Percentiles rank a stretch among this genome's conserved stretches.
Evolutionary conservation across 1,140 invertebrate species (phyloP).

Genomic region (Caenorhabditis remanei): DNA sequence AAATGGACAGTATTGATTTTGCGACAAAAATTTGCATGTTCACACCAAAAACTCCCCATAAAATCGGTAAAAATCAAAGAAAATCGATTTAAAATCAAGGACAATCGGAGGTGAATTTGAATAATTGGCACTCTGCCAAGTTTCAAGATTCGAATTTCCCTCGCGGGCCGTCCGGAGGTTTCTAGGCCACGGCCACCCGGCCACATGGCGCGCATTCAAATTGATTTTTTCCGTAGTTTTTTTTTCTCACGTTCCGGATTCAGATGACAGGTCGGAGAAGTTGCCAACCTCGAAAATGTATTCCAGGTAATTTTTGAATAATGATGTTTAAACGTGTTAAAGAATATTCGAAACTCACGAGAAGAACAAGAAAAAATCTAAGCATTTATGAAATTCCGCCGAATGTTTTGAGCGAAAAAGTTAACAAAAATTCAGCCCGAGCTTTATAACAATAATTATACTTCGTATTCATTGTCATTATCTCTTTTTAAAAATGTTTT

Average conservation of each 20-base stretch:
- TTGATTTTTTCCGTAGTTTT: not conserved
- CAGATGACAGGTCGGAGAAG: not conserved
- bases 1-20: not conserved
- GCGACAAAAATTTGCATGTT: not conserved
- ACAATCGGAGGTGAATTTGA: not conserved
- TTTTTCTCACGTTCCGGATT: not conserved
- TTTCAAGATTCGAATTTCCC: slow-evolving; percentile 35
- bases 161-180: not conserved
- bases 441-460: too few species aligned
- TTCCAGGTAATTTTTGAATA: not conserved
- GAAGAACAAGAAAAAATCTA: too few species aligned
- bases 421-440: too few species aligned
- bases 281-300: not conserved
- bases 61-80: not conserved
- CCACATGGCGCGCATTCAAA: not conserved
- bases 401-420: too few species aligned
- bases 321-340: not conserved
- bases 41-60: too few species aligned
- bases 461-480: too few species aligned
- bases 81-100: not conserved
- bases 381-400: too few species aligned
- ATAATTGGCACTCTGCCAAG: slow-evolving; percentile 12
- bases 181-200: slow-evolving; percentile 12
- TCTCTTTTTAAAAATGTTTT: too few species aligned
- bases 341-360: too few species aligned